Percentiles rank a stretch among this genome's conserved stretches.
Evolutionary conservation across 2,888 invertebrate genomes (phyloP).

Genomic region (Embidobia sp.): DNA sequence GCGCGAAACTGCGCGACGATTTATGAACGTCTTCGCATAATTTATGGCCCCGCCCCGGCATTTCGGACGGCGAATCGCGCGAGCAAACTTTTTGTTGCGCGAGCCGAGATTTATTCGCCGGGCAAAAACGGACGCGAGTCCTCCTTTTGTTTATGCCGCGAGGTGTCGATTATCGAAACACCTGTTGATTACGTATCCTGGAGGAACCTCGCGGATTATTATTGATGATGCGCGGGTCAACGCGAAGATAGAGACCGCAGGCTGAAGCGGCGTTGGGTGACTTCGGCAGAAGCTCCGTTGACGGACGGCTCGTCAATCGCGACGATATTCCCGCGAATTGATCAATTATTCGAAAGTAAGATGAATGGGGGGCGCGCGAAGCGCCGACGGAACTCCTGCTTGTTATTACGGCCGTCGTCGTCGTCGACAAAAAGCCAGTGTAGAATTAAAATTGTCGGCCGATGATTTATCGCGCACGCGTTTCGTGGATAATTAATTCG

Average conservation of each 20-base stretch:
- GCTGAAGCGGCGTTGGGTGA: too few relatives aligned
- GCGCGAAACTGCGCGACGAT: slow-evolving; percentile 13
- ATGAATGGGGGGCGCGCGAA: too few relatives aligned
- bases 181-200: slow-evolving; percentile 45
- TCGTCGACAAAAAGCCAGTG: not conserved
- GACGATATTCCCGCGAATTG: too few relatives aligned
- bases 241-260: too few relatives aligned
- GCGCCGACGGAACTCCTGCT: too few relatives aligned
- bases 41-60: slow-evolving; percentile 1
- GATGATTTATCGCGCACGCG: slow-evolving; percentile 35
- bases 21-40: slow-evolving; percentile 5
- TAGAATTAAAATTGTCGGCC: slow-evolving; percentile 17
- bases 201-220: slow-evolving; percentile 13
- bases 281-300: too few relatives aligned
- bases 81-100: too few relatives aligned
- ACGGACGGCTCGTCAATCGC: too few relatives aligned
- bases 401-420: too few relatives aligned
- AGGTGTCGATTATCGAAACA: slow-evolving; percentile 39
- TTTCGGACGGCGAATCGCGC: not conserved
- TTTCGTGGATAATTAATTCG: slow-evolving; percentile 43
- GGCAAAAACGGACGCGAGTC: not conserved
- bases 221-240: slow-evolving; percentile 18
- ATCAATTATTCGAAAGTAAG: slow-evolving; percentile 19
- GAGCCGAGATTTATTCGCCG: slow-evolving; percentile 39
- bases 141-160: slow-evolving; percentile 32